phyloP scores from a whole-genome alignment of 1,140 invertebrate species.

The Leptinotarsa lineolata region DNA sequence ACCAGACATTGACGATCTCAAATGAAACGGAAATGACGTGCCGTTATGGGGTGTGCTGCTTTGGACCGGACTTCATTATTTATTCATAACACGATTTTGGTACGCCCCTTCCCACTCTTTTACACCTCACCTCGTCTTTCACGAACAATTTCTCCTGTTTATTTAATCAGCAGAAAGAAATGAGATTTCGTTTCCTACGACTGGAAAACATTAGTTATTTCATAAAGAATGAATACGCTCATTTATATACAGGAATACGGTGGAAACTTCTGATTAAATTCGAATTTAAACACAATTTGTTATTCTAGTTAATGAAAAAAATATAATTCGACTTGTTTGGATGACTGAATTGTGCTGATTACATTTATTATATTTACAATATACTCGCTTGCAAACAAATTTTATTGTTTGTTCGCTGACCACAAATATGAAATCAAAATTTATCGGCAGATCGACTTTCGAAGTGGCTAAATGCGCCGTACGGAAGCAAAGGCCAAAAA shows the following conservation, averaged over 20 bases:
- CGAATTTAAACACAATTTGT: not conserved
- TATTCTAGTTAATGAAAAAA: not conserved
- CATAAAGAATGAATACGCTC: conserved; percentile 6
- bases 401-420: no score
- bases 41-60: conserved; percentile 1
- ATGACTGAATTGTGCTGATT: no score
- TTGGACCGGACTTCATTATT: not conserved
- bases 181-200: not conserved
- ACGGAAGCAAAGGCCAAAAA: no score
- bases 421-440: no score
- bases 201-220: not conserved
- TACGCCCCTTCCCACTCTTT: conserved; percentile 6
- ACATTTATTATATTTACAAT: no score
- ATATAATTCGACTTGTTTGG: no score
- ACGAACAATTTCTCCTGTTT: conserved; percentile 8
- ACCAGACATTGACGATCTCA: conserved; percentile 8
- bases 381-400: no score
- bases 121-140: conserved; percentile 5
- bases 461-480: no score
- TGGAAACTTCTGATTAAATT: not conserved
- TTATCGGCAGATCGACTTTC: no score
- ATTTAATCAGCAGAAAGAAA: conserved; percentile 1
- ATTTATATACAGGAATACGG: conserved; percentile 1
- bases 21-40: conserved; percentile 2
- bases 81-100: conserved; percentile 1